Evolutionary conservation across 2,797 vertebrate species (phyloP), one percentile per base, ranked within the genome.

Genomic region (Sylvia borin): DNA sequence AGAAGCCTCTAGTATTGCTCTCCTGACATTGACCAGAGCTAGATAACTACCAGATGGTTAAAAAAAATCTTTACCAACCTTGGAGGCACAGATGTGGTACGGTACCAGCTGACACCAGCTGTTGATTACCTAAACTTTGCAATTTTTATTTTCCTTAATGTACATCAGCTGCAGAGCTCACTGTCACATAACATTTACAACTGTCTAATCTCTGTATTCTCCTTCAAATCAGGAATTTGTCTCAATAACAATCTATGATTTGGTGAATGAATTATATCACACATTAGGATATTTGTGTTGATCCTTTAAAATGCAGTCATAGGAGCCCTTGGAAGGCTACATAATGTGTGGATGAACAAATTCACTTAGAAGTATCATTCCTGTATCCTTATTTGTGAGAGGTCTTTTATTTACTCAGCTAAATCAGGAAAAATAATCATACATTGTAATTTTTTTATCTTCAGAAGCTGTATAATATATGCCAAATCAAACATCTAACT

Each of bases 121-220:
- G 88, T 67, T 97, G 68, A 83, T 83, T 85, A 74, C 71, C 58
- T 87, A 73, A 88, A 73, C 65, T 82, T 88, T 92, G 42, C 57
- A 73, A 87, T 91, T 96, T 90, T 94, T 95, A 57, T 85, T 88
- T 96, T 95, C 24, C 12, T 58, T 93, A 72, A 82, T 67, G n/a
- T 47, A 32, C 13, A 80, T 80, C 75, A 89, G 57, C 51, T 92
- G 74, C 16, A 90, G 60, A 42, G 70, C 45, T 43, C 72, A 34
- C 18, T 29, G 75, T 89, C 83, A 93, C 24, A 45, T 40, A 51
- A n/a, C 51, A n/a, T 19, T 61, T 24, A 19, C 53, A 85, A 76
- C 72, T 62, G 53, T 62, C 54, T 81, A 77, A 75, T 62, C 61
- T 80, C 38, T 45, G 25, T 14, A 15, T 68, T 80, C 51, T 71